Evolutionary conservation across 2,888 invertebrate species (phyloP).

Genomic region (Chrysolina oricalcia): DNA sequence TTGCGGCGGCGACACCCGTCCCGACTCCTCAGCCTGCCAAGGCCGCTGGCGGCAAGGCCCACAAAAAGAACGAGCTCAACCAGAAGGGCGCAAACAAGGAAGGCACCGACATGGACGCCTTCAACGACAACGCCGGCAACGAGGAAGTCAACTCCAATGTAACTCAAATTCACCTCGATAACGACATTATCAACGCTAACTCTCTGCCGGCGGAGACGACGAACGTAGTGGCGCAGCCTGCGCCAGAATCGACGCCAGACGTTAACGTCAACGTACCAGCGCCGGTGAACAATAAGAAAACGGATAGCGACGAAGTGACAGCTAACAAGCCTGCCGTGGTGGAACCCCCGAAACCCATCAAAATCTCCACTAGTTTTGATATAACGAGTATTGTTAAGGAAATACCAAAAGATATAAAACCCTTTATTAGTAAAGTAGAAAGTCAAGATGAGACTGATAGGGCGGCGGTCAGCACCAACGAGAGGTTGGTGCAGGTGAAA

Average conservation of each 20-base stretch:
- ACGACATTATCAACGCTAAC: slow-evolving; percentile 42
- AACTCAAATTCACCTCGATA: neutral
- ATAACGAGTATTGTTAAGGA: slow-evolving; percentile 67
- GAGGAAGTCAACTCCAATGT: slow-evolving; percentile 54
- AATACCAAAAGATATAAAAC: slow-evolving; percentile 63
- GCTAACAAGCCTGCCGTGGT: slow-evolving; percentile 6
- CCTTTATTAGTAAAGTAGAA: slow-evolving; percentile 44
- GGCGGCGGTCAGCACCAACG: slow-evolving; percentile 52
- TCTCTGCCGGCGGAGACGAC: slow-evolving; percentile 14
- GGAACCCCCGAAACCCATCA: neutral
- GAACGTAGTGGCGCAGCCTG: neutral
- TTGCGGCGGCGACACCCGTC: slow-evolving; percentile 49
- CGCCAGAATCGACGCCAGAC: neutral
- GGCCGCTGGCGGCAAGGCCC: slow-evolving; percentile 70
- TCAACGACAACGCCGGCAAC: slow-evolving; percentile 67
- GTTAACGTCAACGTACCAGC: neutral
- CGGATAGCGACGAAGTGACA: slow-evolving; percentile 29
- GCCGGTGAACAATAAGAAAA: neutral
- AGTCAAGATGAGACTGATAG: slow-evolving; percentile 67
- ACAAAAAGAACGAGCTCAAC: slow-evolving; percentile 74
- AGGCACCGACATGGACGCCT: slow-evolving; percentile 77
- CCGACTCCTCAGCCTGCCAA: slow-evolving; percentile 70
- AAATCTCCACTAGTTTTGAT: neutral
- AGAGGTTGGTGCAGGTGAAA: slow-evolving; percentile 64
- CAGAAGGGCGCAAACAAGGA: slow-evolving; percentile 76